Base-by-base conservation (phyloP, 64 coral and sea anemone species). In the Pachyseris speciosa region DNA sequence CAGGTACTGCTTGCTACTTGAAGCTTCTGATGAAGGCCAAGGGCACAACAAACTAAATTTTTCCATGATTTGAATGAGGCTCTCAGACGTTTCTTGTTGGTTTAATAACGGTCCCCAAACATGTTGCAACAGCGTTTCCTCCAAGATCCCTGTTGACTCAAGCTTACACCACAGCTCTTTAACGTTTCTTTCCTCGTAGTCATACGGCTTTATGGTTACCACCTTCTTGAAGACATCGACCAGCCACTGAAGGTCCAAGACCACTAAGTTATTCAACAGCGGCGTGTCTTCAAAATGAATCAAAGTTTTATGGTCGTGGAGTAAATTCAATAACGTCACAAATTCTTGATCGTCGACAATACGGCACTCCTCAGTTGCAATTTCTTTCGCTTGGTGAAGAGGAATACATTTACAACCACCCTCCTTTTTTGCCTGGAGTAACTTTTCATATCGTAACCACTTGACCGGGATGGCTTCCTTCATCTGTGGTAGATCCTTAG, bases 261-360 rank as follows among this genome's bases (percentile, higher is more conserved):
- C 50, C 17, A 81, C 77, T 24, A 81, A 40, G 5, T 61, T 81
- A 53, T 64, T 81, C 31, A 81, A 81, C 2, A 38, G 16, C 5
- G 53, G 17, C 25, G 77, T 61, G 19, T 81, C 77, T 61, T 81
- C 52, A 81, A 81, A 81, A 81, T 79, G 75, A 12, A 79, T 79
- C 50, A 79, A 55, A 79, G 58, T 79, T 37, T 49, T 55, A 15
- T 79, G 75, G 29, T 79, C 75, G n/a, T 79, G 75, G 4, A 79
- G 58, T 57, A 79, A 79, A 17, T 79, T 37, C 27, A 79, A 49
- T 17, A 79, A 53, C 5, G 75, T 57, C 29, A 79, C 7, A 57
- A 79, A 52, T 31, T 79, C 75, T 36, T 79, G 48, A 34, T 79
- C 1, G 30, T 79, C 48, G 11, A 36, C 26, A 79, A 79, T 79